phyloP scores from a whole-genome alignment of 2,888 invertebrate species.

The Troilus luridus region DNA sequence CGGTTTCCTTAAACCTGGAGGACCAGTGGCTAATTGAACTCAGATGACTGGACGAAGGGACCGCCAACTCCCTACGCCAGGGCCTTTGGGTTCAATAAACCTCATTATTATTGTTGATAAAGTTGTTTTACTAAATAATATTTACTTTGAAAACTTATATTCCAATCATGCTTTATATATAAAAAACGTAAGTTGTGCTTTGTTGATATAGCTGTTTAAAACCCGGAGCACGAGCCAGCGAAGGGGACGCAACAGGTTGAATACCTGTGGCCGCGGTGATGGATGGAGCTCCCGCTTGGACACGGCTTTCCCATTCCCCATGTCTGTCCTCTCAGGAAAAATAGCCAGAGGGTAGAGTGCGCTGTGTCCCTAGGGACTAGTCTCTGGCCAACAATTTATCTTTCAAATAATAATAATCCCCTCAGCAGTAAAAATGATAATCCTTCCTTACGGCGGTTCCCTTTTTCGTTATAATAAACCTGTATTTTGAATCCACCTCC shows the following conservation, averaged over 20 bases:
- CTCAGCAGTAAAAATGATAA: background rate
- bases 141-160: too few species aligned
- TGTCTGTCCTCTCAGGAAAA: constrained; percentile 29
- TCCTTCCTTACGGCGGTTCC: background rate
- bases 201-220: background rate
- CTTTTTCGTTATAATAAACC: background rate
- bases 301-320: constrained; percentile 44
- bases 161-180: too few species aligned
- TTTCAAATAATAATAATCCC: constrained; percentile 16
- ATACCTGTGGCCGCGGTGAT: constrained; percentile 45
- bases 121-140: too few species aligned
- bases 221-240: background rate
- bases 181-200: background rate
- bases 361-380: background rate
- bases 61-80: too few species aligned
- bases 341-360: background rate
- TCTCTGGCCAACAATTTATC: background rate
- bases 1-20: too few species aligned
- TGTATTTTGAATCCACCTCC: too few species aligned
- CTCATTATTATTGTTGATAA: too few species aligned
- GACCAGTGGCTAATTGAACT: too few species aligned
- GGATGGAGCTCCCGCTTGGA: background rate
- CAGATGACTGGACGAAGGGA: too few species aligned
- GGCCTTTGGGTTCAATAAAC: too few species aligned
- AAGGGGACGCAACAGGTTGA: constrained; percentile 29